phyloP scores from a whole-genome alignment of 1,140 invertebrate genomes.

The Eumeta japonica region DNA sequence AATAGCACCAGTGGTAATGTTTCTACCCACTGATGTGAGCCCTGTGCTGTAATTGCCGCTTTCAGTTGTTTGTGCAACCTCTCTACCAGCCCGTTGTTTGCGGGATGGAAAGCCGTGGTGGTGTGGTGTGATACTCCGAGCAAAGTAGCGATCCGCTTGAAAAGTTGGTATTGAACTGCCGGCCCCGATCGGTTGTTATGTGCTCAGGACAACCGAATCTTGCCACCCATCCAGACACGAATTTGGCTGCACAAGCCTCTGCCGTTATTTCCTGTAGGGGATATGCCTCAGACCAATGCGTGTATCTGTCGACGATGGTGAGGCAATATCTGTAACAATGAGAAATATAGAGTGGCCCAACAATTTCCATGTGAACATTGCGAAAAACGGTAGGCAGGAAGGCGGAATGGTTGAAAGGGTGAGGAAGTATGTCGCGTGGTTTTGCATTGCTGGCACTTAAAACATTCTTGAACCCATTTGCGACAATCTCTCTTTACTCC shows the following conservation, averaged over 20 bases:
- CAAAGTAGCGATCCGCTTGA: too few species aligned
- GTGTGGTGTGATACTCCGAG: too few species aligned
- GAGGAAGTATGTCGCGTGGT: not conserved
- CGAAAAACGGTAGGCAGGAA: constrained; percentile 7
- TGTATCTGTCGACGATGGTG: constrained; percentile 43
- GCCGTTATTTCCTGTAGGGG: constrained; percentile 28
- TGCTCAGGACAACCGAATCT: constrained; percentile 26
- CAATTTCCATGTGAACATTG: constrained; percentile 26
- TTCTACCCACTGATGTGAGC: constrained; percentile 21
- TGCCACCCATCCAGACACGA: constrained; percentile 31
- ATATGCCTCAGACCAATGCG: constrained; percentile 41
- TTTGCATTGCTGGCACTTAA: not conserved
- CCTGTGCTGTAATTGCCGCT: constrained; percentile 38
- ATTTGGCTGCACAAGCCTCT: constrained; percentile 25
- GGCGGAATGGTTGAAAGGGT: not conserved
- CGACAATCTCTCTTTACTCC: not conserved
- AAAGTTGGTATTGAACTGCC: constrained; percentile 23
- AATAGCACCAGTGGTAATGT: constrained; percentile 11
- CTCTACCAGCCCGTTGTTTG: constrained; percentile 36
- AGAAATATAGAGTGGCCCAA: constrained; percentile 23
- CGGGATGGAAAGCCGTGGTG: constrained; percentile 44
- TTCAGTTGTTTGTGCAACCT: too few species aligned
- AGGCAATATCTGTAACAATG: constrained; percentile 30
- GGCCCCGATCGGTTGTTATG: constrained; percentile 35
- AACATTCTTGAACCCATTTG: not conserved